These are phyloP conservation scores for Sepiola atlantica DNA, from an alignment of 2,888 invertebrate species.

Conservation along the genomic window DNA sequence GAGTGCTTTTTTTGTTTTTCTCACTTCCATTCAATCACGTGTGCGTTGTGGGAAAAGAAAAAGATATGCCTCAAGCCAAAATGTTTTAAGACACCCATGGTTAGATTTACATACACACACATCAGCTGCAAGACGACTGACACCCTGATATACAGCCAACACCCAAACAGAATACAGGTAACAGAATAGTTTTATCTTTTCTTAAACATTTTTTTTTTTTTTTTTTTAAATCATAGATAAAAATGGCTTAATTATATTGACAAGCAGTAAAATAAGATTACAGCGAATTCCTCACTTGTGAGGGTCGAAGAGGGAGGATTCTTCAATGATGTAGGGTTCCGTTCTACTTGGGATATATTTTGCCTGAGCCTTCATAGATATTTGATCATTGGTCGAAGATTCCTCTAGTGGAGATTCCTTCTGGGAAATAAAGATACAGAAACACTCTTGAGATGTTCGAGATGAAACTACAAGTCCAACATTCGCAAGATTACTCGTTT, in stretches of 20 bases:
- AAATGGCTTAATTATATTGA: background rate
- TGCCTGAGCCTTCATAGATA: background rate
- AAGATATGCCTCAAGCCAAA: background rate
- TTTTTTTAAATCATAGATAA: background rate
- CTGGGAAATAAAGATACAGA: background rate
- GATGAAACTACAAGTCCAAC: background rate
- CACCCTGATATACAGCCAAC: background rate
- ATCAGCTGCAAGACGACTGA: background rate
- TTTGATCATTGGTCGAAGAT: background rate
- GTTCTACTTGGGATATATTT: background rate
- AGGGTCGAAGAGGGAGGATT: background rate
- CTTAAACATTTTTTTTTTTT: too few relatives aligned
- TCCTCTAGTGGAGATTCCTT: background rate
- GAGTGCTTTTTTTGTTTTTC: background rate
- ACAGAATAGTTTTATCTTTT: background rate
- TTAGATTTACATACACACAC: background rate
- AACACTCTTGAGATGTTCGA: background rate
- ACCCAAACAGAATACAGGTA: background rate
- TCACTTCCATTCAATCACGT: background rate
- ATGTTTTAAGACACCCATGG: background rate
- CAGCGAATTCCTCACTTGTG: conserved; percentile 20
- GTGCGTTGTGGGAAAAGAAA: background rate
- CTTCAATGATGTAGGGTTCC: conserved; percentile 11
- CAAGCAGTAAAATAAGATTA: conserved; percentile 35
- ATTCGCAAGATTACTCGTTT: background rate